phyloP scores from a whole-genome alignment of 30 jellyfish, hydroid and myxozoan genomes.

The Chrysaora quinquecirrha region DNA sequence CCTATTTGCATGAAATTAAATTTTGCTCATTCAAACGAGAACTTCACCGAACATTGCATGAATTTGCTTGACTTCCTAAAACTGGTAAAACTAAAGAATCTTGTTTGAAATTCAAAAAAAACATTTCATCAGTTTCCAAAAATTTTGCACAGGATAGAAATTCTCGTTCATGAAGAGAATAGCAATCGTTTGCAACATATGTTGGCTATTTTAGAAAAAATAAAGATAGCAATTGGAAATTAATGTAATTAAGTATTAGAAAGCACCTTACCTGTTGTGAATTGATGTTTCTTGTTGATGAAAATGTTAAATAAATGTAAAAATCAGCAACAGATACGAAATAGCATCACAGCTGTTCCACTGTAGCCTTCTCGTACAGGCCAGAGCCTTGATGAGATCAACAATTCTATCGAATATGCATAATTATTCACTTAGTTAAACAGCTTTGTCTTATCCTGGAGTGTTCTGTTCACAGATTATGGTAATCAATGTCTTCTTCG shows the following conservation, averaged over 20 bases:
- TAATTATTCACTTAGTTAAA: slow-evolving; percentile 54
- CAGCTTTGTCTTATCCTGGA: slow-evolving; percentile 73
- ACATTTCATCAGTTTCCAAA: too few relatives aligned
- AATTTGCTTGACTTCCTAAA: too few relatives aligned
- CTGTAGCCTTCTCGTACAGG: slow-evolving; percentile 52
- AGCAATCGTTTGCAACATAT: not conserved
- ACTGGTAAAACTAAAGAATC: too few relatives aligned
- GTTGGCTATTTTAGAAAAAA: not conserved
- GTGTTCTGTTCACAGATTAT: slow-evolving; percentile 60
- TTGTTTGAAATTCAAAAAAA: too few relatives aligned
- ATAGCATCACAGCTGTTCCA: slow-evolving; percentile 36
- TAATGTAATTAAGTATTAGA: not conserved
- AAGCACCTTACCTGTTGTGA: slow-evolving; percentile 16
- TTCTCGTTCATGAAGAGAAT: too few relatives aligned
- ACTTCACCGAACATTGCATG: too few relatives aligned
- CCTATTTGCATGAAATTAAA: too few relatives aligned
- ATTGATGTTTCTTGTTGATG: not conserved
- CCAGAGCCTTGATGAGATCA: slow-evolving; percentile 53
- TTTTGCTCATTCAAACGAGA: too few relatives aligned
- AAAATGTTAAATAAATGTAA: not conserved
- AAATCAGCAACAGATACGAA: slow-evolving; percentile 47
- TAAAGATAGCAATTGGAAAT: not conserved
- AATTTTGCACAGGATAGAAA: too few relatives aligned
- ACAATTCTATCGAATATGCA: slow-evolving; percentile 38
- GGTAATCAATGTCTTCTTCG: slow-evolving; percentile 42